Conservation (phyloP, 2,888 invertebrate species). For the Bellardia pandia region DNA sequence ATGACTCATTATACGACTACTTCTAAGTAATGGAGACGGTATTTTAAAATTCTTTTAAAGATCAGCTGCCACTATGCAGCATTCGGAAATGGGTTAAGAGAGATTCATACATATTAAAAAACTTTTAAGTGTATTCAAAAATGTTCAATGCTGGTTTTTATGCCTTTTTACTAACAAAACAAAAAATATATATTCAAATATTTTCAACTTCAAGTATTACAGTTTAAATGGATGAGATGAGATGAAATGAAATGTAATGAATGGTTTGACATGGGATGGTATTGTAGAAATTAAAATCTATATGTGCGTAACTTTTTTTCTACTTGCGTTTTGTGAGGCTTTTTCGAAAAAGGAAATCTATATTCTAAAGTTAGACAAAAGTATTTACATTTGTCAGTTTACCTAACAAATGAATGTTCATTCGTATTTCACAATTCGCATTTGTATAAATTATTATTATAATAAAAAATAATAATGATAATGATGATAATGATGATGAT, state of each 20-base stretch:
- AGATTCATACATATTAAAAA: conserved; percentile 1
- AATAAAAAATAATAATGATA: conserved; percentile 14
- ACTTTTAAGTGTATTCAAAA: conserved; percentile 45
- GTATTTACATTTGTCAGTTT: conserved; percentile 68
- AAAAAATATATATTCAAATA: background rate
- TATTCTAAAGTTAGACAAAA: conserved; percentile 69
- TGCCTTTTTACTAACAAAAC: conserved; percentile 28
- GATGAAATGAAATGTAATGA: conserved; percentile 39
- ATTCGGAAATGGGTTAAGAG: conserved; percentile 22
- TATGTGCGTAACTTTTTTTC: conserved; percentile 38
- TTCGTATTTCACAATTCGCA: conserved; percentile 55
- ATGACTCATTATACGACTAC: no score
- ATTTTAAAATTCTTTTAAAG: no score
- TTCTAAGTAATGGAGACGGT: no score
- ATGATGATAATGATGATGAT: background rate
- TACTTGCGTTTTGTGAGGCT: background rate
- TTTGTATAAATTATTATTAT: conserved; percentile 60
- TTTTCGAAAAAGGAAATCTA: conserved; percentile 50
- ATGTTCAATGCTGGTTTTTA: conserved; percentile 32
- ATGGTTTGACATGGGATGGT: conserved; percentile 2
- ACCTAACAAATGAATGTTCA: conserved; percentile 63
- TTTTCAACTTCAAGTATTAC: conserved; percentile 32
- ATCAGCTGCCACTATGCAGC: no score
- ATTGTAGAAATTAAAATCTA: conserved; percentile 41
- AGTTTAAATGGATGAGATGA: conserved; percentile 36